phyloP scores from a whole-genome alignment of 2,888 invertebrate genomes.

The Apamea crenata region DNA sequence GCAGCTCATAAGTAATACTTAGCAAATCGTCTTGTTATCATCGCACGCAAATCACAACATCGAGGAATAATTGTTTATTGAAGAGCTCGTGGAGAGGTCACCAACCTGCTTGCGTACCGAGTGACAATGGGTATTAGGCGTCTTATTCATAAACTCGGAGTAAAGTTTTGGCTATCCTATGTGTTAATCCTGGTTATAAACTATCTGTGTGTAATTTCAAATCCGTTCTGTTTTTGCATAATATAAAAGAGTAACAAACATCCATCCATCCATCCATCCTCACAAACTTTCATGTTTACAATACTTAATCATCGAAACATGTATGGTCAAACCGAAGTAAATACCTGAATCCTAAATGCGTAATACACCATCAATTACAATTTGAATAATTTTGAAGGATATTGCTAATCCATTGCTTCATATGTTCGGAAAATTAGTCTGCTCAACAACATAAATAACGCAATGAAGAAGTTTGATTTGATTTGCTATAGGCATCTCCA shows the following conservation, averaged over 20 bases:
- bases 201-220: too few species aligned
- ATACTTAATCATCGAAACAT: neutral
- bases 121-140: neutral
- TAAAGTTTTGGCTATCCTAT: neutral
- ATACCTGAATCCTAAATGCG: neutral
- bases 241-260: too few species aligned
- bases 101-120: slow-evolving; percentile 5
- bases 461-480: neutral
- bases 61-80: slow-evolving; percentile 50
- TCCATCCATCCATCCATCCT: too few species aligned
- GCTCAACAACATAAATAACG: neutral
- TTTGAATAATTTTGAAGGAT: too few species aligned
- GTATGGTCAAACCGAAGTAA: neutral
- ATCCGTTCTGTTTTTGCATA: too few species aligned
- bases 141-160: neutral
- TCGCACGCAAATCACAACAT: slow-evolving; percentile 41
- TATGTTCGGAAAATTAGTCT: too few species aligned
- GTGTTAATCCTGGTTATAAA: too few species aligned
- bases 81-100: slow-evolving; percentile 31
- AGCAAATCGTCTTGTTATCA: slow-evolving; percentile 55
- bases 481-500: too few species aligned
- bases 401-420: too few species aligned
- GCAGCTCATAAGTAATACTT: slow-evolving; percentile 36
- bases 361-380: too few species aligned
- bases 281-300: too few species aligned